Conservation (phyloP, 2,888 invertebrate species). For the Bembecia ichneumoniformis region DNA sequence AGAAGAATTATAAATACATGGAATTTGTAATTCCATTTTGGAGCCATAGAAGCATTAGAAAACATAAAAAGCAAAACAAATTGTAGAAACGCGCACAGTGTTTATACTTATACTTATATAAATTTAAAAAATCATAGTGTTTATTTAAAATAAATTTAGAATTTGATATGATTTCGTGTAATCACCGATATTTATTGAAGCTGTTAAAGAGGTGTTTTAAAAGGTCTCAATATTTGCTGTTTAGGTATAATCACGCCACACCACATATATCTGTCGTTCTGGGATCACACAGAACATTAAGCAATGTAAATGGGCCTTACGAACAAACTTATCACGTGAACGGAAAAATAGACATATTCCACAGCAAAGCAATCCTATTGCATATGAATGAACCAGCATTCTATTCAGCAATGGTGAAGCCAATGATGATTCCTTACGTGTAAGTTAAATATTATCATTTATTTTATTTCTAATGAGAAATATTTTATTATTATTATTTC, state of each 20-base stretch:
- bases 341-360: slow-evolving; percentile 67
- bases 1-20: no score
- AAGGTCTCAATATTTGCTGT: not conserved
- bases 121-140: no score
- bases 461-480: not conserved
- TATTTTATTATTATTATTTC: no score
- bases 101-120: no score
- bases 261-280: slow-evolving; percentile 40
- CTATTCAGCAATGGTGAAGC: slow-evolving; percentile 76
- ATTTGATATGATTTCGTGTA: not conserved
- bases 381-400: slow-evolving; percentile 73
- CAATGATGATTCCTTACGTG: slow-evolving; percentile 71
- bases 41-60: no score
- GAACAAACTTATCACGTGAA: slow-evolving; percentile 79
- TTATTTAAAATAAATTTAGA: not conserved
- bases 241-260: slow-evolving; percentile 38
- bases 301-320: slow-evolving; percentile 74
- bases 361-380: slow-evolving; percentile 74
- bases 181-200: not conserved
- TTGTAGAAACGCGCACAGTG: no score
- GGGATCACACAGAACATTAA: slow-evolving; percentile 76
- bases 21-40: no score
- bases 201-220: not conserved
- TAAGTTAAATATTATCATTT: slow-evolving; percentile 30
- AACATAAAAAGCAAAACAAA: no score